These are phyloP conservation scores for Aurelia aurita complex sp. Pacific DNA, from an alignment of 30 jellyfish, hydroid and myxozoan species.

Conservation along the genomic window DNA sequence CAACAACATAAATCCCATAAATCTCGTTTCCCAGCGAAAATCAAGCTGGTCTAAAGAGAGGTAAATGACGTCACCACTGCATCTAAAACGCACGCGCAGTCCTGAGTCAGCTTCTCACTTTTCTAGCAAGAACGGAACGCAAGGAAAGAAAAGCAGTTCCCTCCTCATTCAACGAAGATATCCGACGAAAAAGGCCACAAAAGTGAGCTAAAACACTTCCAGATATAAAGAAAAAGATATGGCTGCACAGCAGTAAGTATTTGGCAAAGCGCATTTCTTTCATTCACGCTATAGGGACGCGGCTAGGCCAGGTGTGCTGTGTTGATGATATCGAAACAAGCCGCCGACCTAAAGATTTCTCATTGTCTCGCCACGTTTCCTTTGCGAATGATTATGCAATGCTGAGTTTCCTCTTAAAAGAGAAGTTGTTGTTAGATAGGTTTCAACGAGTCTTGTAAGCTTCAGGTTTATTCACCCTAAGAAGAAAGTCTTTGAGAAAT, in stretches of 20 bases:
- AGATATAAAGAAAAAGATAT: background rate
- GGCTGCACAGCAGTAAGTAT: conserved; percentile 71
- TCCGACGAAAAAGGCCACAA: background rate
- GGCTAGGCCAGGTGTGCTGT: conserved; percentile 29
- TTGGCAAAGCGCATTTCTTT: background rate
- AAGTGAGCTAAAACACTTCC: background rate
- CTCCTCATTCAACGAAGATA: background rate
- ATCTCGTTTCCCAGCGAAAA: too few species aligned
- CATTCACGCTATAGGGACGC: background rate
- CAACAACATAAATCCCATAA: too few species aligned
- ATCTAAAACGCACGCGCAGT: conserved; percentile 68
- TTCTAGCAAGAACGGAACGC: conserved; percentile 21
- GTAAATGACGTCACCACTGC: conserved; percentile 24
- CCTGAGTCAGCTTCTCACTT: conserved; percentile 49
- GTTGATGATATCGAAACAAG: background rate
- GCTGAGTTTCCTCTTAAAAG: too few species aligned
- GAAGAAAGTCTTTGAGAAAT: too few species aligned
- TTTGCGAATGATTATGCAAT: too few species aligned
- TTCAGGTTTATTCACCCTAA: too few species aligned
- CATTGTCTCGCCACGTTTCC: too few species aligned
- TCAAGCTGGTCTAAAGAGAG: background rate
- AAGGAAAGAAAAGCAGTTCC: background rate
- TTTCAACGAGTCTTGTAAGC: too few species aligned
- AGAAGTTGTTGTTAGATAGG: too few species aligned
- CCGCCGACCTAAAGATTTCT: background rate